Base-by-base conservation (phyloP, 2,113 vertebrate species). In the Ivindomyrus marchei region DNA sequence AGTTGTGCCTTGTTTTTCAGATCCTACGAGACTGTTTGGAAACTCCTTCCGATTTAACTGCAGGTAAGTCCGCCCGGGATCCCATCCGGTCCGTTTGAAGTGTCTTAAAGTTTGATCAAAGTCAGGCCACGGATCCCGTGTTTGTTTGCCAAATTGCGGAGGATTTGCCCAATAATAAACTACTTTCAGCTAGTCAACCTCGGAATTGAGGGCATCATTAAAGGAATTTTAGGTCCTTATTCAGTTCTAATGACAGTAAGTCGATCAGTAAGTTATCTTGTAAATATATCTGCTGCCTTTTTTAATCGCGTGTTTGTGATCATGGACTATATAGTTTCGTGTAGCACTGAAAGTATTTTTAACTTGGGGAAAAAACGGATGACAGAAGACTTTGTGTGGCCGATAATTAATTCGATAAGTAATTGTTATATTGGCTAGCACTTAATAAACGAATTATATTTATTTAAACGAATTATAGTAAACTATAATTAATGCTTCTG, bases 1-100 rank as follows among this genome's bases (percentile, higher is more conserved):
- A 90, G 49, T 53, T 83, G 17, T 84, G 36, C 66, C 85, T 83
- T 88, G 49, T 84, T 84, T 84, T 88, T 88, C 90, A 80, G 70
- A 84, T 84, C 87, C 39, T 11, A 45, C 39, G 53, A 62, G 27
- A 27, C 36, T 27, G 45, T 24, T 39, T 84, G 52, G 83, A 74
- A 88, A 88, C n/a, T 21, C 74, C 36, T 58, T 17, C 39, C 15
- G 49, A 88, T 80, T 77, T 56, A 70, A 77, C 31, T 31, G 52
- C 62, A 88, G 90, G 85, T 88, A 90, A 80, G 86, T n/a, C 6
- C 45, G 24, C 52, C 9, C 74, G 31, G 31, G 74, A 80, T 80
- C 15, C 36, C 31, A 80, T 42, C 36, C 74, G 74, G 36, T 19
- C 74, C 31, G 74, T 31, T 19, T 80, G 74, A 2, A 85, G 56